These are phyloP conservation scores for Lophius americanus DNA, from an alignment of 2,797 vertebrate species.

Conservation along the genomic window DNA sequence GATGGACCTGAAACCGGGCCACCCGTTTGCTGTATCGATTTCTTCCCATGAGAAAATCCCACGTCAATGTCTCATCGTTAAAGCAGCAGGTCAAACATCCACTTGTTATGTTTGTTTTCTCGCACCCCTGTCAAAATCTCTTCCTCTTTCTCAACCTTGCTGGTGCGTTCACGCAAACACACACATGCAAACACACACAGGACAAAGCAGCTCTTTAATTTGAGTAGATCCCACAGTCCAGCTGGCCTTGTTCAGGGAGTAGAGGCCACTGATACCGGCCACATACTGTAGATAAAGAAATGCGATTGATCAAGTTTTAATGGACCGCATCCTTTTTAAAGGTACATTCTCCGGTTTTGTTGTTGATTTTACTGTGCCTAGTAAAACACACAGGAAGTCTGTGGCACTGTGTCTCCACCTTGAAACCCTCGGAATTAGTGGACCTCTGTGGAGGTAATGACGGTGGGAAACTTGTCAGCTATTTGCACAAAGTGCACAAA, in stretches of 20 bases:
- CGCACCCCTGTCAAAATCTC: constrained; percentile 50
- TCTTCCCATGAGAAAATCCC: constrained; percentile 59
- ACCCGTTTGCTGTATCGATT: constrained; percentile 18
- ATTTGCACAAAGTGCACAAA: too few species aligned
- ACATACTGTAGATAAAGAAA: not conserved
- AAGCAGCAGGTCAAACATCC: constrained; percentile 54
- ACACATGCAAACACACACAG: not conserved
- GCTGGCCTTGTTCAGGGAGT: constrained; percentile 3
- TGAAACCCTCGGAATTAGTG: too few species aligned
- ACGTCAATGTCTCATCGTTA: constrained; percentile 24
- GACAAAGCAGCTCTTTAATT: constrained; percentile 19
- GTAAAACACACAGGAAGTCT: too few species aligned
- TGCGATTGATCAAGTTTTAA: not conserved
- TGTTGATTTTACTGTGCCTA: too few species aligned
- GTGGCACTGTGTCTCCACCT: too few species aligned
- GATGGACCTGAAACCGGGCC: not conserved
- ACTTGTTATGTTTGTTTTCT: constrained; percentile 66
- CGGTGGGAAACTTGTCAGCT: too few species aligned
- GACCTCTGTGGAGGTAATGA: too few species aligned
- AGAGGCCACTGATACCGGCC: not conserved
- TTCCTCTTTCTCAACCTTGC: constrained; percentile 61
- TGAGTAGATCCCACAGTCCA: constrained; percentile 7
- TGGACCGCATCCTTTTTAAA: not conserved
- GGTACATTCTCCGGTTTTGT: not conserved
- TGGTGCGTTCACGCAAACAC: constrained; percentile 6